Evolutionary conservation across 2,113 vertebrate species (phyloP), one percentile per base, ranked within the genome.

Genomic region (Galbula dea): DNA sequence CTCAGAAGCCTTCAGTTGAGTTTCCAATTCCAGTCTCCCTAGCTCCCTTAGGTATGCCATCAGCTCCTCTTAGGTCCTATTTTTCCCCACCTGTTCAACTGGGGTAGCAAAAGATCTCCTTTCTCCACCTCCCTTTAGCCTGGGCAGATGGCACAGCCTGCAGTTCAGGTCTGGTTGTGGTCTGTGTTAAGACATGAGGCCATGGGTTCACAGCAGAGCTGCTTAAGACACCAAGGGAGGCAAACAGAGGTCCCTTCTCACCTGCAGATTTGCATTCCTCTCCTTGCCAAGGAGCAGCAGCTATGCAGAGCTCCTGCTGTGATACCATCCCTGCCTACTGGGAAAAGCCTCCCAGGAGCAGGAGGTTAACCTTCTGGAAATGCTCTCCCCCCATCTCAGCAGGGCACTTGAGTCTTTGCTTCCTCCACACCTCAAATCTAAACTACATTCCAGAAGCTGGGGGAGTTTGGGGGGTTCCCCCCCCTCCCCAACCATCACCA

Each of bases 1-100:
- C 65, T 87, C 59, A 30, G 32, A 66, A 41, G 17, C 34, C 61
- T 41, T 36, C 22, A 69, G 12, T 0, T 30, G 12, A 83, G 12
- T 41, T 23, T 26, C 41, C n/a, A 67, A 0, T 19, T 45, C 30
- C 0, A 1, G 26, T 36, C 43, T 80, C 48, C 66, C 27, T 12
- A 45, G 17, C 9, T 59, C 43, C 41, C 23, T 41, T 24, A 12
- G 16, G 11, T 43, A 62, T 37, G 18, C 32, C 65, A 51, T 15
- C 36, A 54, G 52, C 18, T 79, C 43, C 34, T 78, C 39, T 37
- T 29, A 5, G 10, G 36, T 61, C 30, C 49, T 45, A 2, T 30
- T 86, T 65, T 63, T 10, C 46, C 46, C 61, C 24, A 21, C 45
- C 45, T 72, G 13, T 67, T n/a, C 58, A 91, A 37, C 3, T 62